These are phyloP conservation scores for Psilanteris sp. DNA, from an alignment of 1,140 invertebrate genomes.

Conservation along the genomic window DNA sequence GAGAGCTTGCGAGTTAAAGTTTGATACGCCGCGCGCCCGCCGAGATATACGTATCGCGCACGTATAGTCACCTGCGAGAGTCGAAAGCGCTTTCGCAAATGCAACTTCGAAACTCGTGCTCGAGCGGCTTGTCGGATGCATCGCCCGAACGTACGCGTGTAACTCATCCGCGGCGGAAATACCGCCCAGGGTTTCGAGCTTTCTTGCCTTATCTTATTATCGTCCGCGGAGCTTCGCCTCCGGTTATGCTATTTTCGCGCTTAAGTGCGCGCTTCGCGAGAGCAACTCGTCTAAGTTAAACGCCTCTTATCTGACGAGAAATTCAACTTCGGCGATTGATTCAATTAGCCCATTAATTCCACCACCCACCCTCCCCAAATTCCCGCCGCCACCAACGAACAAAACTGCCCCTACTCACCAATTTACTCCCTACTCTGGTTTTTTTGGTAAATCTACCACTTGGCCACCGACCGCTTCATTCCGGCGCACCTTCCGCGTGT, in stretches of 20 bases:
- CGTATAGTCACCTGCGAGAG: slow-evolving; percentile 15
- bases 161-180: slow-evolving; percentile 6
- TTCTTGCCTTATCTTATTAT: slow-evolving; percentile 70
- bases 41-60: slow-evolving; percentile 40
- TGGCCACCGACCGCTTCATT: too few species aligned
- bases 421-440: slow-evolving; percentile 29
- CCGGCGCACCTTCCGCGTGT: too few species aligned
- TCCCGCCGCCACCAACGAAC: slow-evolving; percentile 11
- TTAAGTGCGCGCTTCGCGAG: slow-evolving; percentile 34
- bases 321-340: slow-evolving; percentile 53
- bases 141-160: neutral
- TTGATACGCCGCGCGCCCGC: slow-evolving; percentile 36
- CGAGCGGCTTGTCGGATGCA: slow-evolving; percentile 7
- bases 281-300: slow-evolving; percentile 27
- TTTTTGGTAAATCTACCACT: slow-evolving; percentile 48
- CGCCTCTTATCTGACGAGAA: slow-evolving; percentile 46
- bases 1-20: slow-evolving; percentile 60
- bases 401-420: slow-evolving; percentile 46
- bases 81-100: slow-evolving; percentile 21
- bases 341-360: slow-evolving; percentile 58
- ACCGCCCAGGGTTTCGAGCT: slow-evolving; percentile 45
- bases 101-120: slow-evolving; percentile 60
- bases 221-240: slow-evolving; percentile 42
- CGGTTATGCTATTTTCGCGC: slow-evolving; percentile 64
- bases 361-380: slow-evolving; percentile 33